Evolutionary conservation across 2,113 vertebrate species (phyloP).

Genomic region (Ceyx cyanopectus): DNA sequence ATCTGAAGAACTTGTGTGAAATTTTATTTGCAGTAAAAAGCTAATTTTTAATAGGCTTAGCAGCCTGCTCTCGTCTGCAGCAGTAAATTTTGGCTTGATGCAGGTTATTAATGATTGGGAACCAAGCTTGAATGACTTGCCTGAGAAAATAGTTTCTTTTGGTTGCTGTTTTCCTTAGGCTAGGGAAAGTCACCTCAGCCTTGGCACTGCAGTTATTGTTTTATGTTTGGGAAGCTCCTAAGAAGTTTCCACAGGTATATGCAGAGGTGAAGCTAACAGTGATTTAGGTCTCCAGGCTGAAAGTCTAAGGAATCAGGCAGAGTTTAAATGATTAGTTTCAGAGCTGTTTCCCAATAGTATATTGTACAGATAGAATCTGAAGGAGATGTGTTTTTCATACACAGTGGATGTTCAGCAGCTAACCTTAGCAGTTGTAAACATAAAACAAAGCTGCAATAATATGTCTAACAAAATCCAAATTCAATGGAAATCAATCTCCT

Average conservation of each 20-base stretch:
- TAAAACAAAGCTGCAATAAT: background rate
- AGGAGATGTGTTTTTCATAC: background rate
- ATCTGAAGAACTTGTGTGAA: background rate
- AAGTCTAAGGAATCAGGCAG: background rate
- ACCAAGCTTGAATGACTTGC: background rate
- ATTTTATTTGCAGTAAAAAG: background rate
- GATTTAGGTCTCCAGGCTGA: background rate
- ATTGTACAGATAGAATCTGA: background rate
- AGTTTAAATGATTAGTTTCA: background rate
- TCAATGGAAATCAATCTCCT: background rate
- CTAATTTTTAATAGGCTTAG: background rate
- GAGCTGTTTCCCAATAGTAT: background rate
- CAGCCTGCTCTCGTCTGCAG: background rate
- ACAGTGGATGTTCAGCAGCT: background rate
- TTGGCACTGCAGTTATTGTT: background rate
- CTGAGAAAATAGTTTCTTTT: background rate
- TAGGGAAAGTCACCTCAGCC: background rate
- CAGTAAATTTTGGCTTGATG: background rate
- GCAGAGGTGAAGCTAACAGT: background rate
- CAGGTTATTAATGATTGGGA: background rate
- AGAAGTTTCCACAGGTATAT: background rate
- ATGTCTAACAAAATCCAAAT: background rate
- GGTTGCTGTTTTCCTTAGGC: background rate
- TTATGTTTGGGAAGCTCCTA: slow-evolving; percentile 17
- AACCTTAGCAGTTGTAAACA: too few relatives aligned